Conservation (phyloP, 2,888 invertebrate species). For the Idaea straminata region DNA sequence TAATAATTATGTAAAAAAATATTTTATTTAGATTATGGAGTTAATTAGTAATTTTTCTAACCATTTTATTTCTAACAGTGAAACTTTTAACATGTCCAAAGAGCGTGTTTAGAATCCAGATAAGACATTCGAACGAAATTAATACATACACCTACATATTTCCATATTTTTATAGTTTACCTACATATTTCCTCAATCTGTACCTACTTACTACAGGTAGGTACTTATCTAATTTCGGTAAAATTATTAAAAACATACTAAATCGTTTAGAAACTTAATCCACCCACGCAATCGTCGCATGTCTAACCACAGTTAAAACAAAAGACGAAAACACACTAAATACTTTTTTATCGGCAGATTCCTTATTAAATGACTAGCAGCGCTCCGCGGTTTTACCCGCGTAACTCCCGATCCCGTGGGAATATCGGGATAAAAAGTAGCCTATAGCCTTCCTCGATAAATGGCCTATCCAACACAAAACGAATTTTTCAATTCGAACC, state of each 20-base stretch:
- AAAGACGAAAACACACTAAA: background rate
- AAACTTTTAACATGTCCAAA: too few species aligned
- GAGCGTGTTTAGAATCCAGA: too few species aligned
- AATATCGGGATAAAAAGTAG: too few species aligned
- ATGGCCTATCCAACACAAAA: too few species aligned
- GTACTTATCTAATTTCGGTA: conserved; percentile 12
- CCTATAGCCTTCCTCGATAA: too few species aligned
- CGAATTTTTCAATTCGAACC: too few species aligned
- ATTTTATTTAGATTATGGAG: too few species aligned
- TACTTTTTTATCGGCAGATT: background rate
- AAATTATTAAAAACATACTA: conserved; percentile 37
- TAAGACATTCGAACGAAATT: background rate
- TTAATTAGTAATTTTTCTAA: too few species aligned
- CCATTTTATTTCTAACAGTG: too few species aligned
- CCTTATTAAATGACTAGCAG: background rate
- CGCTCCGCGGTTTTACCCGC: too few species aligned
- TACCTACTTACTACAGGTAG: conserved; percentile 21
- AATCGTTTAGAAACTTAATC: conserved; percentile 60
- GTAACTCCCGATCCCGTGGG: too few species aligned
- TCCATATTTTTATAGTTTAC: background rate
- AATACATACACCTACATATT: background rate
- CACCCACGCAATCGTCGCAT: conserved; percentile 58
- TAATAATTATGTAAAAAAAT: too few species aligned
- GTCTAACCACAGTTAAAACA: conserved; percentile 56
- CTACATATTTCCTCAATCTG: background rate